Evolutionary conservation across 2,113 vertebrate species (phyloP).

Genomic region (Datnioides undecimradiatus): DNA sequence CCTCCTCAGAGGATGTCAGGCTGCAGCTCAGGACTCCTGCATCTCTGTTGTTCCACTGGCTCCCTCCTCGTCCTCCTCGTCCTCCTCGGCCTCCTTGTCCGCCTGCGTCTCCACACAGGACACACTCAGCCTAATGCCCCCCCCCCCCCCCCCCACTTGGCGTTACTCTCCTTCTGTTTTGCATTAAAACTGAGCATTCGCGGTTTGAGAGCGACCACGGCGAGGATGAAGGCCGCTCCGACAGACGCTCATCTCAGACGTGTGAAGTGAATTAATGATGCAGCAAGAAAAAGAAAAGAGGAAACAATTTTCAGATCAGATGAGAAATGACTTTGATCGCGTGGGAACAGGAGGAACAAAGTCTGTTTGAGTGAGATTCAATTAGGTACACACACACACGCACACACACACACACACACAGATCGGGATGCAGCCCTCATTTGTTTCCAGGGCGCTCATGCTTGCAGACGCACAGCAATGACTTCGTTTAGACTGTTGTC

Average conservation of each 20-base stretch:
- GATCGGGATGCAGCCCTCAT: background rate
- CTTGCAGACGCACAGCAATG: too few species aligned
- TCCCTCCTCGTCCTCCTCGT: too few species aligned
- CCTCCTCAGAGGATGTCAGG: constrained; percentile 25
- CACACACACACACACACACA: constrained; percentile 26
- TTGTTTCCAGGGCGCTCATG: constrained; percentile 14
- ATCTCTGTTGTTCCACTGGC: too few species aligned
- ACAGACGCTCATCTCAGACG: background rate
- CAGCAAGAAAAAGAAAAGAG: constrained; percentile 23
- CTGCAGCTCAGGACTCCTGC: constrained; percentile 18
- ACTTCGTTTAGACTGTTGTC: constrained; percentile 22
- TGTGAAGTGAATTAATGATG: constrained; percentile 38
- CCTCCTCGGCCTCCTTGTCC: too few species aligned
- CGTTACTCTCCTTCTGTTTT: too few species aligned
- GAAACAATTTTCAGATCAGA: constrained; percentile 25
- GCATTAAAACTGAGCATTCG: too few species aligned
- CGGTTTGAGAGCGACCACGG: too few species aligned
- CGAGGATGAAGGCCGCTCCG: too few species aligned
- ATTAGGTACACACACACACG: too few species aligned
- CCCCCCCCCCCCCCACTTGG: too few species aligned
- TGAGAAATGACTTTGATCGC: constrained; percentile 33
- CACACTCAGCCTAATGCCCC: too few species aligned
- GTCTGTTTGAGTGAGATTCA: constrained; percentile 41
- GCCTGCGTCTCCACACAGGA: too few species aligned
- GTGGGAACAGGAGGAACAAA: constrained; percentile 51